Conservation (phyloP, 2,888 invertebrate genomes). For the Aphidius colemani region DNA sequence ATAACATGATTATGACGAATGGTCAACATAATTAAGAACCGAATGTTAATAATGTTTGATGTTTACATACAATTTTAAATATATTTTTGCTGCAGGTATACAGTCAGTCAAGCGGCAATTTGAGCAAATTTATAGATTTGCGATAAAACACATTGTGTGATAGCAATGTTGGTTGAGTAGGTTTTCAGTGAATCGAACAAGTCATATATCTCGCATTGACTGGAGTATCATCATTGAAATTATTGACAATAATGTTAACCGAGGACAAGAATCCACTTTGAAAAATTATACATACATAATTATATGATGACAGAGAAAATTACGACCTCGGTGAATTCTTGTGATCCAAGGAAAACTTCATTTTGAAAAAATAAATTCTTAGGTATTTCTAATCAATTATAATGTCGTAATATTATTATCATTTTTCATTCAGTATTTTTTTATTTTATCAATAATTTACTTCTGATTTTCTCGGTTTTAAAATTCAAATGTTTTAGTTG, state of each 20-base stretch:
- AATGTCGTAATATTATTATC: conserved; percentile 28
- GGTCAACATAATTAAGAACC: background rate
- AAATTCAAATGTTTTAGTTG: too few species aligned
- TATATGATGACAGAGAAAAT: conserved; percentile 14
- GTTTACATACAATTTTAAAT: background rate
- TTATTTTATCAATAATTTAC: background rate
- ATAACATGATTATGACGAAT: background rate
- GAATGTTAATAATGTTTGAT: background rate
- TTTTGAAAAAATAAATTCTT: conserved; percentile 14
- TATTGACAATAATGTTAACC: conserved; percentile 17
- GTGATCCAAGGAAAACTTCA: conserved; percentile 45
- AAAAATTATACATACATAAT: too few species aligned
- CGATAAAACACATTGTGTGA: too few species aligned
- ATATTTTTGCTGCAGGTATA: too few species aligned
- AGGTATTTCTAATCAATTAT: conserved; percentile 25
- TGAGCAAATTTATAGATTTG: too few species aligned
- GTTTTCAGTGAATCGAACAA: background rate
- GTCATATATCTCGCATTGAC: background rate
- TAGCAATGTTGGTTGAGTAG: background rate
- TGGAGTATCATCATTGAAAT: background rate
- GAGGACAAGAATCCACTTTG: conserved; percentile 6
- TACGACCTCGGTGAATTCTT: conserved; percentile 35
- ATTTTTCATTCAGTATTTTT: background rate
- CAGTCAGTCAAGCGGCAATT: too few species aligned
- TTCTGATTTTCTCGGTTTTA: too few species aligned